Base-by-base conservation (phyloP, 1,140 invertebrate genomes). In the Scaptomyza montana region DNA sequence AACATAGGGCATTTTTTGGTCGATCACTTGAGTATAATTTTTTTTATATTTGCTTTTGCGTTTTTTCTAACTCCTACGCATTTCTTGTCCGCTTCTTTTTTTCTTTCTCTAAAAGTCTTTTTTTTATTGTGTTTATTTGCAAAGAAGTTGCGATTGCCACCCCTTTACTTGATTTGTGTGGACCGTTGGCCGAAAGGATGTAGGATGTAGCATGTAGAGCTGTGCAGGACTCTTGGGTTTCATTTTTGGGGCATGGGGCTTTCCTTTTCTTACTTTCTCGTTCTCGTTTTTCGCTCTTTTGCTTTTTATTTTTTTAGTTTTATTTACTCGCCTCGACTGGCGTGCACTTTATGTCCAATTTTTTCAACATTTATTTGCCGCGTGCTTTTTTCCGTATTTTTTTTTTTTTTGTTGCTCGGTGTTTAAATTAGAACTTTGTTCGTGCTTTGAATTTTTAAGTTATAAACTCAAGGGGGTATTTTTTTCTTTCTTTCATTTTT, bases 361-460 rank as follows among this genome's bases (percentile, higher is more conserved):
- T 76, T 76, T 71, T 72, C 59, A 43, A 61, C 70, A 67, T 61
- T 30, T 73, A 39, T 74, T 63, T 16, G 47, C 66, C 30, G 72
- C 47, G 53, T 75, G 60, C 61, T 49, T 41, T 63, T 63, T 49
- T 45, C 16, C 50, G 47, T 16, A 56, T 49, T n/a, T 47, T 21
- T 28, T 41, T 66, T 49, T 51, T 49, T 19, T 46, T 47, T 64
- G 30, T 72, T 66, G 55, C 47, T 75, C 53, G 78, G 84, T 89
- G 84, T 87, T 87, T 87, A 87, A 87, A 87, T 87, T 87, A 87
- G 84, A 87, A 87, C 84, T 84, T 87, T 89, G 79, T 87, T 87
- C 84, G 84, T 87, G 84, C 84, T 87, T 89, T 87, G 84, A 87
- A 87, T 87, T 87, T 87, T 87, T 87, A 87, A 87, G 84, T 87